phyloP scores from a whole-genome alignment of 2,797 vertebrate genomes.

The Halcyon badia region DNA sequence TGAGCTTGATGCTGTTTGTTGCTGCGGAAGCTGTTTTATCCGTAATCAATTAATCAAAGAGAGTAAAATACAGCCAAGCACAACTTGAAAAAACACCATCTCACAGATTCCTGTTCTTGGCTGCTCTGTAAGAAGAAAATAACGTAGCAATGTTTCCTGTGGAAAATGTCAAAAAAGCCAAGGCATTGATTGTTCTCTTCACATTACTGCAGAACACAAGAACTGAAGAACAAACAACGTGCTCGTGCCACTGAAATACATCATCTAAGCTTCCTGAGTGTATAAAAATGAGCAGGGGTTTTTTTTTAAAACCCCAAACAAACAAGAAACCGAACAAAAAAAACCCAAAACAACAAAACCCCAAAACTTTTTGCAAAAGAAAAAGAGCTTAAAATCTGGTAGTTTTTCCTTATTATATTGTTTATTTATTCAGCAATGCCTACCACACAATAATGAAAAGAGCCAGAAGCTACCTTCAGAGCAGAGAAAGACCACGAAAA shows the following conservation, averaged over 20 bases:
- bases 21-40: slow-evolving; percentile 28
- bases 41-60: slow-evolving; percentile 45
- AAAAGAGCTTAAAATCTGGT: background rate
- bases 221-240: background rate
- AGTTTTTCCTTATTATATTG: fast-evolving
- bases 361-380: background rate
- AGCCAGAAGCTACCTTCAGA: background rate
- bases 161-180: slow-evolving; percentile 34
- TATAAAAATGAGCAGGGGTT: background rate
- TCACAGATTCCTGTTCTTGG: slow-evolving; percentile 19
- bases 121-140: slow-evolving; percentile 23
- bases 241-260: background rate
- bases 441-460: background rate
- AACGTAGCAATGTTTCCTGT: background rate
- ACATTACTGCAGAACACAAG: background rate
- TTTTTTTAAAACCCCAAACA: no score
- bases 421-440: background rate
- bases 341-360: no score
- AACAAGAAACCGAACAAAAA: no score
- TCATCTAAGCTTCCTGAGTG: background rate
- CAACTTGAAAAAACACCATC: slow-evolving; percentile 35
- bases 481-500: background rate
- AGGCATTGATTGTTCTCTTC: slow-evolving; percentile 5
- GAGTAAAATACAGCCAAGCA: slow-evolving; percentile 14
- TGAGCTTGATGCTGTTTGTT: slow-evolving; percentile 28